Conservation (phyloP, 2,888 invertebrate species). For the Drosophila kanekoi region DNA sequence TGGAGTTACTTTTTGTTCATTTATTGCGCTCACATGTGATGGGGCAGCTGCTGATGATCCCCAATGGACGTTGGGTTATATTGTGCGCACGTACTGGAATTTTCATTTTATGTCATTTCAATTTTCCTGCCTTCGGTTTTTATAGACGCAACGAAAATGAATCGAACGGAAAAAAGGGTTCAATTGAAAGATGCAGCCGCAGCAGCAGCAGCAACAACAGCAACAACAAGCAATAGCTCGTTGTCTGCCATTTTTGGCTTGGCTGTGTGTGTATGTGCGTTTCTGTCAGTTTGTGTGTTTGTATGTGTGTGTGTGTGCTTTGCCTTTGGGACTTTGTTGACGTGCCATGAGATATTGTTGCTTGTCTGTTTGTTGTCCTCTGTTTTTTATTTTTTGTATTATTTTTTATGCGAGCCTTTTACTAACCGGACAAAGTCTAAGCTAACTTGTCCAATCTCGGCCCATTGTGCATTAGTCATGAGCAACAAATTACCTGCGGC, state of each 20-base stretch:
- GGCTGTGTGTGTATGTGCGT: constrained; percentile 8
- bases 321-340: constrained; percentile 69
- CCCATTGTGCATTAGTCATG: constrained; percentile 69
- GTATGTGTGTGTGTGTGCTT: constrained; percentile 19
- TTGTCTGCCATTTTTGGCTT: constrained; percentile 54
- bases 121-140: constrained; percentile 71
- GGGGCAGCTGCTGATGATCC: constrained; percentile 52
- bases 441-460: constrained; percentile 50
- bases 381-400: constrained; percentile 4
- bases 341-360: constrained; percentile 72
- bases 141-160: constrained; percentile 72
- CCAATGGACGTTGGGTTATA: constrained; percentile 62
- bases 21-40: constrained; percentile 38
- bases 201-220: constrained; percentile 22
- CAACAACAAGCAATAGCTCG: constrained; percentile 49
- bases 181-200: constrained; percentile 70
- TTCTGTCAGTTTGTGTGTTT: too few species aligned
- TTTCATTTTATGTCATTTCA: constrained; percentile 81
- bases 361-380: constrained; percentile 50
- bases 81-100: constrained; percentile 75
- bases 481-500: constrained; percentile 80
- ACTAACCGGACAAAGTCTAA: constrained; percentile 55
- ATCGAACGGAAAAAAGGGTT: constrained; percentile 71
- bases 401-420: constrained; percentile 36
- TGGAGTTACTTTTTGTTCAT: constrained; percentile 19